Evolutionary conservation across 2,113 vertebrate genomes (phyloP).

Genomic region (Ursus arctos): DNA sequence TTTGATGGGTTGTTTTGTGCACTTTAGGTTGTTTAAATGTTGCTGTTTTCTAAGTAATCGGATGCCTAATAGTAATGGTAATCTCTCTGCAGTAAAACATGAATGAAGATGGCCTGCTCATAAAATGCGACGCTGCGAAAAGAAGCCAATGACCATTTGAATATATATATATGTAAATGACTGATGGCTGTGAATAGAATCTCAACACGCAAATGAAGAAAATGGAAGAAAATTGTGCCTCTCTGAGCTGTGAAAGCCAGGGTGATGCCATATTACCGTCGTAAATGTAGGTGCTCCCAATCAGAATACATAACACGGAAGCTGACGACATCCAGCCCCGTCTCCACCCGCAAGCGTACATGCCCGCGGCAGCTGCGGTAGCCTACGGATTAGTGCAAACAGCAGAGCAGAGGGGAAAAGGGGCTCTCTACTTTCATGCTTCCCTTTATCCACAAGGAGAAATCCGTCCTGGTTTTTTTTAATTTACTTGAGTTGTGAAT

Average conservation of each 20-base stretch:
- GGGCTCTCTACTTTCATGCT: neutral
- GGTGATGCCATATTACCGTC: neutral
- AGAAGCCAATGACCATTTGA: conserved; percentile 59
- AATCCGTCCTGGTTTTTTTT: neutral
- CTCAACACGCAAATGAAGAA: conserved; percentile 39
- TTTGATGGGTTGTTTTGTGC: neutral
- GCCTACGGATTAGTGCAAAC: neutral
- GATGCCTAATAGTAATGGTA: conserved; percentile 40
- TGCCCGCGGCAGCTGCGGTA: neutral
- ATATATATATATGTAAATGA: neutral
- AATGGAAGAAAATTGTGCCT: neutral
- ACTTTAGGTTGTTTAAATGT: conserved; percentile 1
- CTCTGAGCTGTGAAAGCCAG: neutral
- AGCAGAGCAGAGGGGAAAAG: neutral
- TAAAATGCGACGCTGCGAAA: conserved; percentile 65
- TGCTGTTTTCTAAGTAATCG: conserved; percentile 61
- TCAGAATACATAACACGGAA: neutral
- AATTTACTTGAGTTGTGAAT: neutral
- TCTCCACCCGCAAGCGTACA: neutral
- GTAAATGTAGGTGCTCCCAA: neutral
- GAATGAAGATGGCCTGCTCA: conserved; percentile 58
- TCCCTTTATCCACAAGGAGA: neutral
- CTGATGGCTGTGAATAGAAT: neutral
- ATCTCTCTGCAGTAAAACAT: conserved; percentile 64
- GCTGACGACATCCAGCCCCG: neutral